Conservation (phyloP, 2,888 invertebrate species). For the Stenichneumon culpator region DNA sequence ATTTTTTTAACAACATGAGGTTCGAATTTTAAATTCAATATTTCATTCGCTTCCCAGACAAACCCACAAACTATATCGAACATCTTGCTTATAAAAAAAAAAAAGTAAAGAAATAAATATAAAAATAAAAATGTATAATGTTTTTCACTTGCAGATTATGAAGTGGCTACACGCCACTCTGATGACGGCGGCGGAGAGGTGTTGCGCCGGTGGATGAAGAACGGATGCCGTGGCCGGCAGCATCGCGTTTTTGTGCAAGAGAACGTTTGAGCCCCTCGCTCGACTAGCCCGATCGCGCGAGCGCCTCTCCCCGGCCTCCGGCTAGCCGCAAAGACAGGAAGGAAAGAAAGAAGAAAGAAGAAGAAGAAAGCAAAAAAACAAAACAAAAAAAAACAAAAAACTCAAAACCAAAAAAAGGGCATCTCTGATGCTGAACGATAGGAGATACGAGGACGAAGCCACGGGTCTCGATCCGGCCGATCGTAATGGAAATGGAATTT, state of each 20-base stretch:
- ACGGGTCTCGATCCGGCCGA: constrained; percentile 80
- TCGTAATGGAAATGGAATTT: constrained; percentile 81
- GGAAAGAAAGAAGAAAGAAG: constrained; percentile 33
- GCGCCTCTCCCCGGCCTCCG: neutral
- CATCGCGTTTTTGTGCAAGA: constrained; percentile 28
- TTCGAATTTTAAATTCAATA: too few relatives aligned
- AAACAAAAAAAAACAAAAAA: constrained; percentile 23
- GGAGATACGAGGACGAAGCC: constrained; percentile 81
- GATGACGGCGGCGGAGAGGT: constrained; percentile 78
- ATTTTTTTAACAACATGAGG: too few relatives aligned
- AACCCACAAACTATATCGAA: too few relatives aligned
- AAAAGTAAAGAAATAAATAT: neutral
- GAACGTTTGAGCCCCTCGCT: constrained; percentile 17
- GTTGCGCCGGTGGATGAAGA: constrained; percentile 79
- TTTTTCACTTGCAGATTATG: constrained; percentile 74
- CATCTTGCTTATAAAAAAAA: too few relatives aligned
- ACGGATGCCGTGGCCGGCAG: constrained; percentile 71
- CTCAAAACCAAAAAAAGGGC: constrained; percentile 46
- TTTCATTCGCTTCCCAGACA: too few relatives aligned
- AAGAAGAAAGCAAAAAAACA: constrained; percentile 14
- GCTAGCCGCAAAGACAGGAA: constrained; percentile 14
- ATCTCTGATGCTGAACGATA: constrained; percentile 83
- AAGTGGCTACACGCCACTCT: constrained; percentile 74
- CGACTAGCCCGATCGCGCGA: constrained; percentile 7
- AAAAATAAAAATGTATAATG: neutral